These are phyloP conservation scores for Caenorhabditis inopinata DNA, from an alignment of 1,140 invertebrate genomes.

Conservation along the genomic window DNA sequence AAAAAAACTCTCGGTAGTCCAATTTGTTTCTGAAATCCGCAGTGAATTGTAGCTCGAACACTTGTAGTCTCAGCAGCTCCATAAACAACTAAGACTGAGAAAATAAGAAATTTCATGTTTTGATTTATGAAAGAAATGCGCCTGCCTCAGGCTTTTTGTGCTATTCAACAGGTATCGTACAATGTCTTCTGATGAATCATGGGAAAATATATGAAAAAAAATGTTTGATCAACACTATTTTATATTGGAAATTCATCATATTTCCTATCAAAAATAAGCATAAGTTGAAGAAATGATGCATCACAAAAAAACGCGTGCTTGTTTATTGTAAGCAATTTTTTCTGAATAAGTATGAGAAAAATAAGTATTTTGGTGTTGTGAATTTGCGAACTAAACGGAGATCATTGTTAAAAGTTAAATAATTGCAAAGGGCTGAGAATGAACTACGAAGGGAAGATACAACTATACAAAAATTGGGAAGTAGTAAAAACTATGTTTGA, in stretches of 20 bases:
- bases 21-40: background rate
- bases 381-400: background rate
- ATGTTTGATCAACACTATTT: too few species aligned
- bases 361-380: background rate
- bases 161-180: background rate
- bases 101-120: background rate
- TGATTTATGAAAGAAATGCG: background rate
- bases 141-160: background rate
- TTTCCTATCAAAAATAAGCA: background rate
- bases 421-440: too few species aligned
- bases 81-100: background rate
- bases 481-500: background rate
- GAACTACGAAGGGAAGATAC: too few species aligned
- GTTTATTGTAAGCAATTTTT: background rate
- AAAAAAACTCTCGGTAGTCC: background rate
- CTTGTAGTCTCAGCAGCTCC: background rate
- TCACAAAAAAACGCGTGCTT: background rate
- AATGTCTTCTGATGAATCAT: background rate
- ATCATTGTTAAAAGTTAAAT: background rate
- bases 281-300: background rate
- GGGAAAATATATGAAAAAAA: too few species aligned
- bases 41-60: background rate
- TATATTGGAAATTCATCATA: background rate
- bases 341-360: background rate
- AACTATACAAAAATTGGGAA: too few species aligned